Evolutionary conservation across 2,797 vertebrate species (phyloP), one percentile per base, ranked within the genome.

Genomic region (Calcarius lapponicus): DNA sequence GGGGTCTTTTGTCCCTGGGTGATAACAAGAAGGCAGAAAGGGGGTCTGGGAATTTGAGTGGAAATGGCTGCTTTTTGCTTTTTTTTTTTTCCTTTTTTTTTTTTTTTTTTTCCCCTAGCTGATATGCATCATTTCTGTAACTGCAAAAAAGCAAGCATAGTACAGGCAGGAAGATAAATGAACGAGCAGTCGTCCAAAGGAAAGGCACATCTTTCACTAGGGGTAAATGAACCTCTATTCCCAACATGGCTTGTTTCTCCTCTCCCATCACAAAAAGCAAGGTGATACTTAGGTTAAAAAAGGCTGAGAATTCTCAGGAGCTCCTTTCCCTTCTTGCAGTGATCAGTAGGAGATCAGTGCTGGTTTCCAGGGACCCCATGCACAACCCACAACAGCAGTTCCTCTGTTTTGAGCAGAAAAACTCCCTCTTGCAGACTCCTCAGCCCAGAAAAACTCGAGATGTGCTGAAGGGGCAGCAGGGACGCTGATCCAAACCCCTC

Each of bases 1-100:
- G 29, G 72, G 92, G 84, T 91, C 94, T 89, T 92, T 79, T 87
- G 84, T 80, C 74, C 36, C 28, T 50, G 61, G 36, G 10, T 71
- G 75, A 83, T 76, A 58, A 82, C 47, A 91, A 80, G 78, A 56
- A 57, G 32, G 25, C 58, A 87, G 80, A 81, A 91, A 57, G 17
- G 8, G 25, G 28, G 11, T 31, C 73, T 70, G 61, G 1, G 3
- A 72, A 79, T 90, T 78, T 80, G 45, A n/a, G 50, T 88, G 40
- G 56, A 96, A 95, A 65, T 58, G 24, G 34, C 24, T 67, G 22
- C 1, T 3, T 17, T 38, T 48, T 48, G 29, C 21, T 3, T 13
- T 24, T 43, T 36, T 6, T 26, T 18, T n/a, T 12, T 17, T 2
- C 0, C 14, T 6, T 32, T 54, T n/a, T n/a, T n/a, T n/a, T n/a